Evolutionary conservation across 2,113 vertebrate species (phyloP).

Genomic region (Herpailurus yagouaroundi): DNA sequence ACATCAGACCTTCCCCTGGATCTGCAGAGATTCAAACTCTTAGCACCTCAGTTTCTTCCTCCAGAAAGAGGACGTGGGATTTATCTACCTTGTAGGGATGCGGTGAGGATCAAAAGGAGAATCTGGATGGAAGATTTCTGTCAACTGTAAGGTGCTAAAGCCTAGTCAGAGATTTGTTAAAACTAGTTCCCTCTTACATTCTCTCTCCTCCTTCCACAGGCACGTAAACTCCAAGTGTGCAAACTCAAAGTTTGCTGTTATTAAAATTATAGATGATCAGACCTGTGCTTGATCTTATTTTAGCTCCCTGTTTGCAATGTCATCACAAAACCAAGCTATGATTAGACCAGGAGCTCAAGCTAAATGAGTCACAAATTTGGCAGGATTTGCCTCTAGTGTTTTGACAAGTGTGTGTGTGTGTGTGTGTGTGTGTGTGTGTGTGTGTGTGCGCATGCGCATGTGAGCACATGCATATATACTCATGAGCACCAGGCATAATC

Average conservation of each 20-base stretch:
- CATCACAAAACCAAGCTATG: neutral
- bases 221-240: neutral
- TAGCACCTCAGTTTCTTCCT: neutral
- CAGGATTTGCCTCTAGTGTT: neutral
- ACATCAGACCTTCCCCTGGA: neutral
- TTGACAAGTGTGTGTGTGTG: neutral
- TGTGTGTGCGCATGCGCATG: rapidly evolving
- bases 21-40: neutral
- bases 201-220: neutral
- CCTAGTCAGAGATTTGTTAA: neutral
- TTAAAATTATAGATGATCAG: neutral
- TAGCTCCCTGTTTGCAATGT: neutral
- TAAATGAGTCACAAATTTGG: neutral
- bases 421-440: neutral
- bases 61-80: neutral
- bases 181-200: neutral
- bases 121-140: neutral
- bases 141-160: neutral
- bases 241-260: neutral
- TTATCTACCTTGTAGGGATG: neutral
- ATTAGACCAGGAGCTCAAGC: neutral
- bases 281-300: neutral
- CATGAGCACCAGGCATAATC: neutral
- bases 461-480: neutral
- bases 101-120: neutral